Evolutionary conservation across 1,140 invertebrate species (phyloP).

Genomic region (Limonius californicus): DNA sequence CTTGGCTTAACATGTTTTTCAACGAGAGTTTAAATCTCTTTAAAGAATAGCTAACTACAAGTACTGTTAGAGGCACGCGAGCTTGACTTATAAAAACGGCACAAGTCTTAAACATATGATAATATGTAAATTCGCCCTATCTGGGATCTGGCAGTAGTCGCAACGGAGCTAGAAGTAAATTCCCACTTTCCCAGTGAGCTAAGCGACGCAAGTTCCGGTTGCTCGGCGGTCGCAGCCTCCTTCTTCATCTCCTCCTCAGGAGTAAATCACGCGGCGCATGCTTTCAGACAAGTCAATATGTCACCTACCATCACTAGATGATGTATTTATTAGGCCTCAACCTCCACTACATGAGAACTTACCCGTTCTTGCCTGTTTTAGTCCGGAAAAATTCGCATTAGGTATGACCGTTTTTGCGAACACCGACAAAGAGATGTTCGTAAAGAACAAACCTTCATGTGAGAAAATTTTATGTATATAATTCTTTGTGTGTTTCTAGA

Average conservation of each 20-base stretch:
- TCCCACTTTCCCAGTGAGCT: not conserved
- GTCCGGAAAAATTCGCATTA: not conserved
- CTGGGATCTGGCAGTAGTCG: too few relatives aligned
- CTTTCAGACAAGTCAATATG: constrained; percentile 6
- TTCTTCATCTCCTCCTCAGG: not conserved
- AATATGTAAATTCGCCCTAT: not conserved
- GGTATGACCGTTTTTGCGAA: not conserved
- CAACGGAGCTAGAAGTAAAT: not conserved
- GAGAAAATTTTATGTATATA: too few relatives aligned
- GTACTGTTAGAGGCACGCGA: too few relatives aligned
- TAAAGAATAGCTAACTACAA: too few relatives aligned
- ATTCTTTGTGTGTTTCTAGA: too few relatives aligned
- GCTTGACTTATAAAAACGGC: too few relatives aligned
- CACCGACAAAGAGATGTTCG: not conserved
- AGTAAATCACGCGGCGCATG: constrained; percentile 12
- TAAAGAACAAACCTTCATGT: too few relatives aligned
- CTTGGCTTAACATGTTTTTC: too few relatives aligned
- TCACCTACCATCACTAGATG: not conserved
- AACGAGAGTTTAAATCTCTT: too few relatives aligned
- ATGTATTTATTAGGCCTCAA: not conserved
- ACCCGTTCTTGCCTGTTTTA: not conserved
- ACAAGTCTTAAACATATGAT: too few relatives aligned
- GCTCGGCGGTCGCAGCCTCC: not conserved
- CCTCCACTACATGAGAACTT: not conserved
- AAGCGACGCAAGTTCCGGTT: not conserved